Evolutionary conservation across 2,797 vertebrate species (phyloP).

Genomic region (Percopsis omiscomaycus): DNA sequence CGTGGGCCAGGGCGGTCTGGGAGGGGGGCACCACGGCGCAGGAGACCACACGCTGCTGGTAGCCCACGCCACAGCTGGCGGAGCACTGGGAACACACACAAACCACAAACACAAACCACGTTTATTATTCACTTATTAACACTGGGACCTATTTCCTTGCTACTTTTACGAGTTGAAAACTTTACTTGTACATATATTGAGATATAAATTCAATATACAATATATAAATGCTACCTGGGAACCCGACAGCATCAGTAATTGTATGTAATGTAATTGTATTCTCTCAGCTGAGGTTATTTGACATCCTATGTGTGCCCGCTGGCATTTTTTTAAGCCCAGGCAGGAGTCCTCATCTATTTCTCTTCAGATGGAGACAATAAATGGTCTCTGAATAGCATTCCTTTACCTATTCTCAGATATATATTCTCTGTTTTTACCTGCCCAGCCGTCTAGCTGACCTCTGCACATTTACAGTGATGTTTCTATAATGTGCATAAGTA

Average conservation of each 20-base stretch:
- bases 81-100: constrained; percentile 79
- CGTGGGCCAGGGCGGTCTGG: constrained; percentile 44
- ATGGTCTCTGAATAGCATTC: not conserved
- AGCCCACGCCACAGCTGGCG: constrained; percentile 79
- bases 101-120: constrained; percentile 1
- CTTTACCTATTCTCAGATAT: no score
- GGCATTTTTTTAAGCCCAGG: not conserved
- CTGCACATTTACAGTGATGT: no score
- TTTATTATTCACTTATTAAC: no score
- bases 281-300: not conserved
- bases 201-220: no score
- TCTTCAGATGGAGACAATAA: not conserved
- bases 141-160: no score
- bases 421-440: no score
- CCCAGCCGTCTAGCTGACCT: no score
- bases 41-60: constrained; percentile 80
- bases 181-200: no score
- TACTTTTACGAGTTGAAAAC: no score
- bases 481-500: not conserved
- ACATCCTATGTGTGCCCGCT: not conserved
- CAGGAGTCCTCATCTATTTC: not conserved
- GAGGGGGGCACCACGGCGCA: constrained; percentile 74
- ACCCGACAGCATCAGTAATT: no score
- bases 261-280: not conserved
- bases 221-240: no score